phyloP scores from a whole-genome alignment of 2,113 vertebrate species.

The Emydocephalus ijimae region DNA sequence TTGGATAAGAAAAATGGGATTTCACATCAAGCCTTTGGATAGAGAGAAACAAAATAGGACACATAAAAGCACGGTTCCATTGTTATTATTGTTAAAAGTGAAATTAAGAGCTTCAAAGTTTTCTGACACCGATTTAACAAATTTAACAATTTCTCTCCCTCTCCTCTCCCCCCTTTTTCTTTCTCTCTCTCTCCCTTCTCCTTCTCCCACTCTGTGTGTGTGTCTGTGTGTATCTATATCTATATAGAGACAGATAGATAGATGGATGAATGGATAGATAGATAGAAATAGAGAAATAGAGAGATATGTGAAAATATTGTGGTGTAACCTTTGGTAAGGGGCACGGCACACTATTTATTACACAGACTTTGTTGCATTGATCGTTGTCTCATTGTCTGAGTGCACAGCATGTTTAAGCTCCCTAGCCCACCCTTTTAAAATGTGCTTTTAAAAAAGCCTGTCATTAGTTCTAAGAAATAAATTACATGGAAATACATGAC shows the following conservation, averaged over 20 bases:
- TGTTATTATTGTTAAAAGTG: not conserved
- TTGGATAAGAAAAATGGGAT: not conserved
- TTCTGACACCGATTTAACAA: conserved; percentile 10
- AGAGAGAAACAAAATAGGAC: not conserved
- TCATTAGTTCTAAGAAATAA: not conserved
- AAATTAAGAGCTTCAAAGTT: conserved; percentile 6
- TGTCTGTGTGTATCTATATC: too few relatives aligned
- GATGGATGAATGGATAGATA: too few relatives aligned
- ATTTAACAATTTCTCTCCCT: not conserved
- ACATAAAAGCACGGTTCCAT: not conserved
- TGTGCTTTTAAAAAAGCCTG: not conserved
- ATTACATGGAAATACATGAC: not conserved
- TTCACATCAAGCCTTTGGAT: conserved; percentile 7
- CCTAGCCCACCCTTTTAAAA: not conserved
- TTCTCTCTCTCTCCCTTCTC: too few relatives aligned
- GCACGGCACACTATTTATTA: not conserved
- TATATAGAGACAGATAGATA: too few relatives aligned
- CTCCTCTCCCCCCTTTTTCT: too few relatives aligned
- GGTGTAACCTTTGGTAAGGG: conserved; percentile 4
- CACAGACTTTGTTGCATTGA: not conserved
- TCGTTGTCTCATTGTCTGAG: conserved; percentile 11
- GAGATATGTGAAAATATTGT: not conserved
- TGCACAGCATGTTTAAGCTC: conserved; percentile 10
- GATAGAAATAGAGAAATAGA: too few relatives aligned
- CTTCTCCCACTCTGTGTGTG: too few relatives aligned